These are phyloP conservation scores for Metalampra italica DNA, from an alignment of 2,888 invertebrate genomes.

Conservation along the genomic window DNA sequence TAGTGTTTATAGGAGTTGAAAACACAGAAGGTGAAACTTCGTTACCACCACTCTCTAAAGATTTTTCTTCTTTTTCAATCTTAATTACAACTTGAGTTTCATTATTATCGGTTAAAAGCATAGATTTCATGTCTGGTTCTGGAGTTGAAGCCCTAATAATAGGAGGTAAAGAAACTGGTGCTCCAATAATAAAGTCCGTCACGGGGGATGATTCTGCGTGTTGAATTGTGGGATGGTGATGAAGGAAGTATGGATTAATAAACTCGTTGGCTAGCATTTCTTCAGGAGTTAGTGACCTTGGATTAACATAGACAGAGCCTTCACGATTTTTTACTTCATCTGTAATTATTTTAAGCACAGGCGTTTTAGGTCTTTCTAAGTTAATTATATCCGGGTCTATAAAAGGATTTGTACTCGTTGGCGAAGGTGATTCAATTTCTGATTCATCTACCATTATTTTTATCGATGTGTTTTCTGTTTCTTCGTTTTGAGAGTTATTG, in stretches of 20 bases:
- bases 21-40: slow-evolving; percentile 26
- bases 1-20: slow-evolving; percentile 31
- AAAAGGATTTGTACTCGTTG: slow-evolving; percentile 45
- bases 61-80: slow-evolving; percentile 9
- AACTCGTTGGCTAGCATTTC: slow-evolving; percentile 50
- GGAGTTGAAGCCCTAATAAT: slow-evolving; percentile 50
- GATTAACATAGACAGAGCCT: slow-evolving; percentile 44
- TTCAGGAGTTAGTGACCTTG: slow-evolving; percentile 30
- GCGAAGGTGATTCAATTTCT: slow-evolving; percentile 20
- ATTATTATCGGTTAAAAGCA: slow-evolving; percentile 31
- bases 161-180: slow-evolving; percentile 70
- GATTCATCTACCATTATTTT: slow-evolving; percentile 44
- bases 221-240: slow-evolving; percentile 30
- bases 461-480: slow-evolving; percentile 40
- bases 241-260: slow-evolving; percentile 58
- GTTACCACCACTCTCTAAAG: slow-evolving; percentile 10
- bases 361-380: slow-evolving; percentile 58
- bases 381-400: slow-evolving; percentile 30
- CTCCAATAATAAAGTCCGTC: slow-evolving; percentile 72
- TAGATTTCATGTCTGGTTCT: slow-evolving; percentile 46
- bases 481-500: slow-evolving; percentile 60
- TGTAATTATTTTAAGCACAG: slow-evolving; percentile 61
- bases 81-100: slow-evolving; percentile 13
- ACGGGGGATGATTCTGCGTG: slow-evolving; percentile 33
- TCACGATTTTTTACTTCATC: slow-evolving; percentile 41